phyloP scores from a whole-genome alignment of 2,888 invertebrate species.

The Smittia aterrima region DNA sequence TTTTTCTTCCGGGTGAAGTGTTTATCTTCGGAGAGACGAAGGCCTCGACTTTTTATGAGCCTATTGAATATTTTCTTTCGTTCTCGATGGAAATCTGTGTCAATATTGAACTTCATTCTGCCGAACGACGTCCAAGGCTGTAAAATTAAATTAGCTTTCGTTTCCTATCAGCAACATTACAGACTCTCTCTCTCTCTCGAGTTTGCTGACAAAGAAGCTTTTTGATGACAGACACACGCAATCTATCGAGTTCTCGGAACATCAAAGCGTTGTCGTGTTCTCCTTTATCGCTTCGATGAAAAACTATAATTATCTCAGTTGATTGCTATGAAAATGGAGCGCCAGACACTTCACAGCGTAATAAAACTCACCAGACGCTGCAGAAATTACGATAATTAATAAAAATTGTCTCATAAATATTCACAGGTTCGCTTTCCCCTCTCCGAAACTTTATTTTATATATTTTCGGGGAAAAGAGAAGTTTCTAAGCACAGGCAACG shows the following conservation, averaged over 20 bases:
- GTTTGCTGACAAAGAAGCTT: too few relatives aligned
- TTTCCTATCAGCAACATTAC: too few relatives aligned
- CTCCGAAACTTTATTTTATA: not conserved
- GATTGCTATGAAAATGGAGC: too few relatives aligned
- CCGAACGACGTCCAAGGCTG: too few relatives aligned
- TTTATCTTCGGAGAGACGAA: not conserved
- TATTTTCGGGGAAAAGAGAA: not conserved
- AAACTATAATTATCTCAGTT: too few relatives aligned
- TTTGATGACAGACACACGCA: too few relatives aligned
- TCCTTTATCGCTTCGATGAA: too few relatives aligned
- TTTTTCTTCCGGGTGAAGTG: not conserved
- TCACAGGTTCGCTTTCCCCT: not conserved
- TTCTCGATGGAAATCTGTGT: not conserved
- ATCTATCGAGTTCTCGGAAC: too few relatives aligned
- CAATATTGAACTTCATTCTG: too few relatives aligned
- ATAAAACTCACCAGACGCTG: constrained; percentile 22
- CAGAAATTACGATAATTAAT: constrained; percentile 33
- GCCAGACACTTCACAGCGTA: not conserved
- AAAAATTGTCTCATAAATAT: constrained; percentile 36
- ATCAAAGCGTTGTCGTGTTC: too few relatives aligned
- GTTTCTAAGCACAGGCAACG: not conserved
- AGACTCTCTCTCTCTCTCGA: too few relatives aligned
- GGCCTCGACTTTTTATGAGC: not conserved
- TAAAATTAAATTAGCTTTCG: too few relatives aligned
- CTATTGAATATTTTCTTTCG: not conserved